Evolutionary conservation across 2,888 invertebrate species (phyloP).

Genomic region (Drosophila stalkeri): DNA sequence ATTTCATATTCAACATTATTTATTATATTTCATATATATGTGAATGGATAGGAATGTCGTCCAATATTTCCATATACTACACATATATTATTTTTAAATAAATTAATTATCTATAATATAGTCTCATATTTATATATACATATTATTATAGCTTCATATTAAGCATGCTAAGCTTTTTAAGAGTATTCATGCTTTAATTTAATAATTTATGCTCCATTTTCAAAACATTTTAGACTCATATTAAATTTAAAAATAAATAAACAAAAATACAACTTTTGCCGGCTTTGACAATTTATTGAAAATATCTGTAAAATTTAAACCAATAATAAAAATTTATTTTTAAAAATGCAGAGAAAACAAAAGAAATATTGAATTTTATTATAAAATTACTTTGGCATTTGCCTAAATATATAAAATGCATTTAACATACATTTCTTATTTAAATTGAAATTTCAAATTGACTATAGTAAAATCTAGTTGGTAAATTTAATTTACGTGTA

Average conservation of each 20-base stretch:
- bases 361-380: neutral
- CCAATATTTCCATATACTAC: no score
- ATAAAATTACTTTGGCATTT: neutral
- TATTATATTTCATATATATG: no score
- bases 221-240: neutral
- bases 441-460: neutral
- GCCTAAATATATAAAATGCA: neutral
- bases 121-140: no score
- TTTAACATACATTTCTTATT: neutral
- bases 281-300: conserved; percentile 11
- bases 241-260: neutral
- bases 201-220: neutral
- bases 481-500: neutral
- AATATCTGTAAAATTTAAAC: neutral
- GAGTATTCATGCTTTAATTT: neutral
- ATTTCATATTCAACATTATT: no score
- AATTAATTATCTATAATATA: no score
- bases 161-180: no score
- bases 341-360: neutral
- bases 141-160: no score
- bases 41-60: no score
- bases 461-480: neutral
- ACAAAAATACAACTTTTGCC: conserved; percentile 7
- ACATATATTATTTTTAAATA: no score
- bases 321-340: neutral